These are phyloP conservation scores for Novumbra hubbsi DNA, from an alignment of 2,797 vertebrate species.

Conservation along the genomic window DNA sequence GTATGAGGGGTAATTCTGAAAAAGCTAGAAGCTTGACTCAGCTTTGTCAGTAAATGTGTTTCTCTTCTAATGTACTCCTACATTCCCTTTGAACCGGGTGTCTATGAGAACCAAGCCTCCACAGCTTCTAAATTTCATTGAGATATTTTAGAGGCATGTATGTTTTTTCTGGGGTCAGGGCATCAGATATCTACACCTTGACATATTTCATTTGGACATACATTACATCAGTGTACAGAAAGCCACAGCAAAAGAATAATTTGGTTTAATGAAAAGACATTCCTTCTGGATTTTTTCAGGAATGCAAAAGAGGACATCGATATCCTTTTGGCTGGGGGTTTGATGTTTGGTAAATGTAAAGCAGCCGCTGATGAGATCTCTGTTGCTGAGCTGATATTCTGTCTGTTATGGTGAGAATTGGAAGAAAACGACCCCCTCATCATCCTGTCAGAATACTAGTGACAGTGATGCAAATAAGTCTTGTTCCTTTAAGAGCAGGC, in stretches of 20 bases:
- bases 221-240: slow-evolving; percentile 13
- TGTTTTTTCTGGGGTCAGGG: not conserved
- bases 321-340: slow-evolving; percentile 22
- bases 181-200: slow-evolving; percentile 6
- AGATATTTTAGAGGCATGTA: not conserved
- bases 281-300: slow-evolving; percentile 17
- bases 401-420: not conserved
- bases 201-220: slow-evolving; percentile 13
- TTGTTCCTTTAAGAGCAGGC: not conserved
- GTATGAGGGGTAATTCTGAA: slow-evolving; percentile 27
- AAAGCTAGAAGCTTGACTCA: slow-evolving; percentile 13
- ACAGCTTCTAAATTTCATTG: not conserved
- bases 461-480: not conserved
- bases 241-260: slow-evolving; percentile 13
- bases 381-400: slow-evolving; percentile 20
- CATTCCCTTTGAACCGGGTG: slow-evolving; percentile 21
- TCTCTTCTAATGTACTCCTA: not conserved
- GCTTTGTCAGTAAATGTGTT: slow-evolving; percentile 16
- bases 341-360: slow-evolving; percentile 41
- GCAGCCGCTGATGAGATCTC: slow-evolving; percentile 28
- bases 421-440: not conserved
- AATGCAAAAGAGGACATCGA: slow-evolving; percentile 20
- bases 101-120: slow-evolving; percentile 25
- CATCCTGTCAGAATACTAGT: not conserved
- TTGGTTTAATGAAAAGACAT: slow-evolving; percentile 21